Evolutionary conservation across 2,888 invertebrate genomes (phyloP), one percentile per base, ranked within the genome.

Genomic region (Creontiades dilutus): DNA sequence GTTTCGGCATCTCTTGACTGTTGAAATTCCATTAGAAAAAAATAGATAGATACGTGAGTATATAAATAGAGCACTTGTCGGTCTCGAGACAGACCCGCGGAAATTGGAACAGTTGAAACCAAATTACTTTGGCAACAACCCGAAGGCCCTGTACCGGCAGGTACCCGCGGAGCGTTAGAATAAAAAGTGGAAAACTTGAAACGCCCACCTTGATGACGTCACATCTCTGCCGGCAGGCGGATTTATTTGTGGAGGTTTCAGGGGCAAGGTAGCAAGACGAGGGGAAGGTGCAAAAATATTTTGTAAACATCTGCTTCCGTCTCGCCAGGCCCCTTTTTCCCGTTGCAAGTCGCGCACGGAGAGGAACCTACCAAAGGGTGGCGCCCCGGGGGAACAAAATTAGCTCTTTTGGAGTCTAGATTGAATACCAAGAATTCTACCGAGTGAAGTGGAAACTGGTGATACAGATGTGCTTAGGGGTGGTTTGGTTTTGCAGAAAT

Each of bases 241-340:
- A 68, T 68, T 68, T 68, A 68, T 68, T 68, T 68, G 68, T 68
- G 68, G 68, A 23, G 68, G 23, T 13, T 27, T 68, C 68, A 68
- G 68, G 68, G 68, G 68, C 68, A 68, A 68, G 68, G 68, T 68
- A 68, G 23, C 68, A 11, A 0, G 68, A 23, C 68, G 23, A 23
- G 68, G n/a, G 57, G 57, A 57, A 57, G 57, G 68, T 68, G 68
- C 68, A 27, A 68, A 68, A 68, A 68, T 68, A 68, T 68, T 68
- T 68, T 68, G 68, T 68, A 68, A 68, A 68, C 68, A 68, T 68
- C 68, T 68, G 68, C 23, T 68, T 68, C 68, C 68, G 68, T 19
- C 68, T 68, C 23, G 23, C 68, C 19, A 68, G 23, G 0, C 19
- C 23, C 27, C 13, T 68, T 68, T 68, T 68, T 23, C 13, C 23